Evolutionary conservation across 1,140 invertebrate species (phyloP).

Genomic region (Cryptotermes secundus): DNA sequence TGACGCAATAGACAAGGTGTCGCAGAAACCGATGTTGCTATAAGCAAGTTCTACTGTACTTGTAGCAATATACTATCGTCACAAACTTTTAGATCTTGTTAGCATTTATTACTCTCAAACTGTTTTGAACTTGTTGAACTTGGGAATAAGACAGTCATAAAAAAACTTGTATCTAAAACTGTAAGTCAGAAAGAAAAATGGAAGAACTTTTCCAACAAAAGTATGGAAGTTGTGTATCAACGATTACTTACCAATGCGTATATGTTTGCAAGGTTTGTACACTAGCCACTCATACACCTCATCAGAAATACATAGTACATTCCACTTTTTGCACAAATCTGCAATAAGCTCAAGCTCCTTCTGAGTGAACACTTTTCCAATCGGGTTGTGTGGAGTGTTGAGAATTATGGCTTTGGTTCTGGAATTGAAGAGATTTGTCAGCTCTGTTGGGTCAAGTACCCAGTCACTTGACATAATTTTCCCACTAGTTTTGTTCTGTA

Average conservation of each 20-base stretch:
- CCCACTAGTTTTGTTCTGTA: conserved; percentile 48
- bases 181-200: neutral
- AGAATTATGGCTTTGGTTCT: conserved; percentile 95
- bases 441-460: conserved; percentile 80
- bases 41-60: too few species aligned
- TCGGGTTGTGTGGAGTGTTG: conserved; percentile 95
- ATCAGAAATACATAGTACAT: conserved; percentile 89
- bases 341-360: conserved; percentile 79
- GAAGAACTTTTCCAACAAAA: neutral
- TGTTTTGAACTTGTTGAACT: too few species aligned
- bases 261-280: conserved; percentile 82
- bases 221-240: too few species aligned
- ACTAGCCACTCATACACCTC: conserved; percentile 99
- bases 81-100: too few species aligned
- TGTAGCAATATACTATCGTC: too few species aligned
- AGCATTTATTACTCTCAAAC: too few species aligned
- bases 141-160: too few species aligned
- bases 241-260: conserved; percentile 74
- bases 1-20: too few species aligned
- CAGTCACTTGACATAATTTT: conserved; percentile 77
- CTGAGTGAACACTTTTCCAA: conserved; percentile 84
- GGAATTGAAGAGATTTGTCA: conserved; percentile 78
- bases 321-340: conserved; percentile 85
- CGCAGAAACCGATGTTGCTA: too few species aligned
- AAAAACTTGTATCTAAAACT: too few species aligned